A percentile compares a stretch with the other conserved stretches of the same genome.
Conservation (phyloP, 2,888 invertebrate species). For the Altica lythri region DNA sequence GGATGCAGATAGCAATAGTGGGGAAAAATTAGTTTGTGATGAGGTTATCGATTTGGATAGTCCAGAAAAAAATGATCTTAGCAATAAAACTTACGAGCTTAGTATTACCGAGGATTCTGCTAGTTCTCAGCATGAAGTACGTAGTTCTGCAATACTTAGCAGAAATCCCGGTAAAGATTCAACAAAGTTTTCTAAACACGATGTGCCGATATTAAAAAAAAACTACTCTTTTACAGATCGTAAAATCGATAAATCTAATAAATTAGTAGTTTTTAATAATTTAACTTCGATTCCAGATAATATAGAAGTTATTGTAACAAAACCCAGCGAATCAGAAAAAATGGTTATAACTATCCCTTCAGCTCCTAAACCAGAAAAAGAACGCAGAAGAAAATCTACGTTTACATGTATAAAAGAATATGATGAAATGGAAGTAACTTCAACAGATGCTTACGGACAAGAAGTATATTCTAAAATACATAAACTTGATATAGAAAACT, state of each 20-base stretch:
- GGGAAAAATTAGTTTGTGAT: conserved; percentile 56
- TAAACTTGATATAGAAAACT: too few relatives aligned
- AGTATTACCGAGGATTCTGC: conserved; percentile 54
- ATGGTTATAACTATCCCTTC: conserved; percentile 35
- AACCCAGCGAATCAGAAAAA: conserved; percentile 35
- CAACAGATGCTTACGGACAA: conserved; percentile 33
- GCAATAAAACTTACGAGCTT: conserved; percentile 51
- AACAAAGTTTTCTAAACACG: conserved; percentile 54
- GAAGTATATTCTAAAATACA: conserved; percentile 47
- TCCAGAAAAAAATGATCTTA: conserved; percentile 42
- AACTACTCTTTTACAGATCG: conserved; percentile 40
- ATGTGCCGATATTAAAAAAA: conserved; percentile 57
- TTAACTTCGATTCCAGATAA: conserved; percentile 48
- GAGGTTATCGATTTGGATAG: conserved; percentile 59
- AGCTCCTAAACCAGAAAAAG: conserved; percentile 45
- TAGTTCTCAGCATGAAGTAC: conserved; percentile 58
- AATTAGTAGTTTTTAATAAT: conserved; percentile 37
- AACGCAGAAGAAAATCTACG: conserved; percentile 54
- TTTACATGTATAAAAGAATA: conserved; percentile 54
- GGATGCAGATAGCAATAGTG: conserved; percentile 46
- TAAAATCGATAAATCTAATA: conserved; percentile 40
- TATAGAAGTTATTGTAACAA: conserved; percentile 32
- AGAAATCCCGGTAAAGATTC: conserved; percentile 40
- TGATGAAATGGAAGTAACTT: conserved; percentile 51
- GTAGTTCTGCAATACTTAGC: conserved; percentile 40